A percentile compares a stretch with the other conserved stretches of the same genome.
phyloP scores from a whole-genome alignment of 92 coral and sea anemone species.

The Desmophyllum pertusum region DNA sequence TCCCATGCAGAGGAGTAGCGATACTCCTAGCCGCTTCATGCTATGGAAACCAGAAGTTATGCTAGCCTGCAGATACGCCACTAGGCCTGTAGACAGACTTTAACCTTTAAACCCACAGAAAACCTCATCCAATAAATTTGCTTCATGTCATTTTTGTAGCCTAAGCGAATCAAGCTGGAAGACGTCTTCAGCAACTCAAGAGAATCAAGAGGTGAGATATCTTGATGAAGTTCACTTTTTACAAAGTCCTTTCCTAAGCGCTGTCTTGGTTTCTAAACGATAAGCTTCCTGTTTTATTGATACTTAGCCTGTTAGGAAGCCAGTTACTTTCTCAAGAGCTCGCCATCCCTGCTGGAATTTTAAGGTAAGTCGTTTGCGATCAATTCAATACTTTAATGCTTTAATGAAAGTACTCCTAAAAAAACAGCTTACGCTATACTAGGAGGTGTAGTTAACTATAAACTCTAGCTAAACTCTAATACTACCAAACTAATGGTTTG shows the following conservation, averaged over 20 bases:
- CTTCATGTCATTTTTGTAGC: background rate
- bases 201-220: constrained; percentile 18
- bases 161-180: constrained; percentile 20
- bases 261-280: background rate
- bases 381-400: background rate
- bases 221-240: background rate
- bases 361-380: constrained; percentile 15
- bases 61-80: too few relatives aligned
- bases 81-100: too few relatives aligned
- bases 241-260: background rate
- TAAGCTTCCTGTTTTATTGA: background rate
- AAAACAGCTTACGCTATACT: too few relatives aligned
- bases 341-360: constrained; percentile 25
- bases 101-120: too few relatives aligned
- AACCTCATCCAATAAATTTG: background rate
- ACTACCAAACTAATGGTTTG: background rate
- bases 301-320: background rate
- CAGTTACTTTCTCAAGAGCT: constrained; percentile 2
- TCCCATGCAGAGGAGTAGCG: too few relatives aligned
- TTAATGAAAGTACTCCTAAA: too few relatives aligned
- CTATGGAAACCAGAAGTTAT: too few relatives aligned
- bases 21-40: too few relatives aligned
- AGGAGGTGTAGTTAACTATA: too few relatives aligned
- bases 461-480: too few relatives aligned
- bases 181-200: background rate